A percentile compares a stretch with the other conserved stretches of the same genome.
phyloP scores from a whole-genome alignment of 1,140 invertebrate genomes.

The Drosophila tristis region DNA sequence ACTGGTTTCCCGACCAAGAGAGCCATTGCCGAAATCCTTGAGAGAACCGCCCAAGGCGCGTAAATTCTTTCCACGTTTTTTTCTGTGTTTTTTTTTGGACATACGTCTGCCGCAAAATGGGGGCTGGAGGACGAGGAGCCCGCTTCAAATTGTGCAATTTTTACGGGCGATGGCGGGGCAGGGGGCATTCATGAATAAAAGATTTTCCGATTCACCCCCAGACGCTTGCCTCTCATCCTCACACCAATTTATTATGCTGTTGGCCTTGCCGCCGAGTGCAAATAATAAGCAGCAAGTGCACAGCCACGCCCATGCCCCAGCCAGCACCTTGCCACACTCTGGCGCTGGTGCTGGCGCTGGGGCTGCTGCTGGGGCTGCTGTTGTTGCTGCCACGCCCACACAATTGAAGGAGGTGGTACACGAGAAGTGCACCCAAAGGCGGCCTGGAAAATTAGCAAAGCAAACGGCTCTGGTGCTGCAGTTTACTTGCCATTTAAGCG shows the following conservation, averaged over 20 bases:
- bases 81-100: constrained; percentile 33
- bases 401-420: constrained; percentile 46
- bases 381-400: constrained; percentile 55
- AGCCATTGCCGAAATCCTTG: constrained; percentile 75
- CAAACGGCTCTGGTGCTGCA: constrained; percentile 68
- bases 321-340: constrained; percentile 36
- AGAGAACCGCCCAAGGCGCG: constrained; percentile 50
- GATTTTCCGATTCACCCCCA: constrained; percentile 55
- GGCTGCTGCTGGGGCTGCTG: constrained; percentile 8
- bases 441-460: constrained; percentile 74
- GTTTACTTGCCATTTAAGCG: constrained; percentile 81
- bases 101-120: constrained; percentile 59
- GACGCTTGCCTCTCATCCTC: constrained; percentile 10
- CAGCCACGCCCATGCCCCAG: constrained; percentile 56
- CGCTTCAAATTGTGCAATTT: constrained; percentile 79
- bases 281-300: constrained; percentile 81
- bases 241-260: constrained; percentile 71
- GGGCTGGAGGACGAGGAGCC: constrained; percentile 5
- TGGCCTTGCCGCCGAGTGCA: constrained; percentile 77
- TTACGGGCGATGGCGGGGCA: constrained; percentile 42
- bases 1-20: constrained; percentile 18
- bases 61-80: constrained; percentile 25
- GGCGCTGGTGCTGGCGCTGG: constrained; percentile 1
- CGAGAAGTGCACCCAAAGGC: constrained; percentile 28
- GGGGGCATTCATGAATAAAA: constrained; percentile 75